Evolutionary conservation across 2,113 vertebrate species (phyloP).

Genomic region (Zeus faber): DNA sequence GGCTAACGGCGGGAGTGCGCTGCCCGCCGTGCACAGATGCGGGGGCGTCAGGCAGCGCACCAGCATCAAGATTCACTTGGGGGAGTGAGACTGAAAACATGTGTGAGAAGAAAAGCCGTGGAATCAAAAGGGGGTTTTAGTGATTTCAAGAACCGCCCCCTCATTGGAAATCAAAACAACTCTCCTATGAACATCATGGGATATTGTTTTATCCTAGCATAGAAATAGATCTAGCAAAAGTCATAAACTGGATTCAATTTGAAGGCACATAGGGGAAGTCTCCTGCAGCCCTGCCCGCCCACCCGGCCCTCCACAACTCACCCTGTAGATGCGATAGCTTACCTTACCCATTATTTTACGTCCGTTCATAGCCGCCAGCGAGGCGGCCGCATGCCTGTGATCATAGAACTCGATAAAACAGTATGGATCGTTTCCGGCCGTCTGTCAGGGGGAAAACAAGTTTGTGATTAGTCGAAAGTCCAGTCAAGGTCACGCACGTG

Average conservation of each 20-base stretch:
- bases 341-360: conserved; percentile 99
- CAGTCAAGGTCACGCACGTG: too few relatives aligned
- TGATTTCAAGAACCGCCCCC: too few relatives aligned
- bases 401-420: conserved; percentile 99
- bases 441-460: conserved; percentile 75
- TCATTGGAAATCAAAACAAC: too few relatives aligned
- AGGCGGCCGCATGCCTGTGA: conserved; percentile 95
- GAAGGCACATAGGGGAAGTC: neutral
- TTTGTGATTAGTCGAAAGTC: too few relatives aligned
- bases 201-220: too few relatives aligned
- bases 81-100: too few relatives aligned
- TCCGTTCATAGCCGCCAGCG: conserved; percentile 97
- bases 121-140: too few relatives aligned
- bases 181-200: too few relatives aligned
- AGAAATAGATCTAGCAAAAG: neutral
- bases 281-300: conserved; percentile 26
- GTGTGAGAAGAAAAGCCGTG: too few relatives aligned
- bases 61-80: too few relatives aligned
- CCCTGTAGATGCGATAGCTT: conserved; percentile 82
- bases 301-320: conserved; percentile 75
- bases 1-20: neutral
- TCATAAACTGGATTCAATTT: neutral
- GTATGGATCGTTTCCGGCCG: conserved; percentile 96
- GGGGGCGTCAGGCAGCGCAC: too few relatives aligned
- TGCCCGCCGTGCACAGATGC: too few relatives aligned